Conservation (phyloP, 2,797 vertebrate species). For the Chrysocyon brachyurus region DNA sequence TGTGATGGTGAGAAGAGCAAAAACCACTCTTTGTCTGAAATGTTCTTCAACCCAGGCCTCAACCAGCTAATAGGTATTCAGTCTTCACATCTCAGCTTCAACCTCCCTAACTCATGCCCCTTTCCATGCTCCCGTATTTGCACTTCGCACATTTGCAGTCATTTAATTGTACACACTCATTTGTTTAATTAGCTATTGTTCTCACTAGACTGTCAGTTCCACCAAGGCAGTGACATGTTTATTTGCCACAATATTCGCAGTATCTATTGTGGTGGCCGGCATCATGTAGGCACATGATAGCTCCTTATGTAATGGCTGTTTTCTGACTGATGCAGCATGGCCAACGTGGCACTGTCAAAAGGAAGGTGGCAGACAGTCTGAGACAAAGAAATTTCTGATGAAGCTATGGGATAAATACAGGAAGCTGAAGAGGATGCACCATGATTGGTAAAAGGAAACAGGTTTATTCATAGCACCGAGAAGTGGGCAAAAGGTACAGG, state of each 20-base stretch:
- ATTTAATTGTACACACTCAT: neutral
- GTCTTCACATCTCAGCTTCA: neutral
- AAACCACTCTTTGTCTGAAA: neutral
- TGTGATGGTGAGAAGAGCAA: neutral
- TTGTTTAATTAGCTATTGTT: neutral
- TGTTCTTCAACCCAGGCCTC: neutral
- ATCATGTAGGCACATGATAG: neutral
- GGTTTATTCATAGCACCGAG: conserved; percentile 61
- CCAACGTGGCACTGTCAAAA: neutral
- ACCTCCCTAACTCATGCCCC: neutral
- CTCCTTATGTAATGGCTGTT: neutral
- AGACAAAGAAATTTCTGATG: conserved; percentile 39
- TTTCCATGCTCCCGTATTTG: neutral
- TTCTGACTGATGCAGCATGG: neutral
- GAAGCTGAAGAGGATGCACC: conserved; percentile 16
- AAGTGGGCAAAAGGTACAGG: conserved; percentile 15
- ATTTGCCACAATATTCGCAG: neutral
- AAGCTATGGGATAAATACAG: conserved; percentile 9
- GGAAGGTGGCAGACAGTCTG: neutral
- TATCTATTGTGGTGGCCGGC: neutral
- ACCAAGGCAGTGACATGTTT: neutral
- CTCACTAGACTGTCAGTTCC: neutral
- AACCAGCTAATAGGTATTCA: neutral
- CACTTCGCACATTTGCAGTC: neutral
- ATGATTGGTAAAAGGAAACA: conserved; percentile 41